Base-by-base conservation (phyloP, 2,113 vertebrate genomes). In the Miniopterus natalensis region DNA sequence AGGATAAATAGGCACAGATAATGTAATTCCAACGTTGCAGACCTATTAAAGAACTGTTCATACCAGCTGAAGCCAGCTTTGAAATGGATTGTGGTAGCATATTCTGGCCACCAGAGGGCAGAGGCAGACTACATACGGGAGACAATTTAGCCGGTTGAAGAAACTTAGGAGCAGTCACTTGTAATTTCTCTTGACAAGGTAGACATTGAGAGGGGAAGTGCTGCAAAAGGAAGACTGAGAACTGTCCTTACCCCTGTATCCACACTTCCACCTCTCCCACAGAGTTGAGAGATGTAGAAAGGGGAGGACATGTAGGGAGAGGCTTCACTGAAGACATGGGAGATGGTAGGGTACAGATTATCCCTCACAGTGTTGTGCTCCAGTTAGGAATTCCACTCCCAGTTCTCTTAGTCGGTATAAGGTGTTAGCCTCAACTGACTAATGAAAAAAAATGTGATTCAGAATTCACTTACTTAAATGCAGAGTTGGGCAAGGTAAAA, bases 21-120 rank as follows among this genome's bases (percentile, higher is more conserved):
- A 66, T 83, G 74, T 51, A 91, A 88, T 83, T 88, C 47, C 71
- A 88, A 68, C 20, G 21, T 77, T 94, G 47, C 18, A 59, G 29
- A 78, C 42, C 63, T 57, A 27, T 74, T 83, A 53, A 88, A 75
- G 11, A 87, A 47, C 40, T 59, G 25, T 75, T 70, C 11, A 1
- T 4, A 5, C 59, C 23, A 65, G 29, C 12, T 17, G 71, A 68
- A 9, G 47, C 11, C 42, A 71, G 1, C 90, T 73, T 96, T 29
- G 21, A 93, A 92, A 53, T 84, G 61, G 40, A 53, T 20, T 74
- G 55, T 91, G 27, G 42, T 91, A 86, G 71, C 88, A 92, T 47
- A 63, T 47, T 73, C 15, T 53, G 11, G 68, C 93, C 95, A 95
- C 96, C 51, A 80, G 93, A 93, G 86, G 86, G 83, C 83, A 89